Evolutionary conservation across 1,140 invertebrate species (phyloP), one percentile per base, ranked within the genome.

Genomic region (Drosophila mauritiana): DNA sequence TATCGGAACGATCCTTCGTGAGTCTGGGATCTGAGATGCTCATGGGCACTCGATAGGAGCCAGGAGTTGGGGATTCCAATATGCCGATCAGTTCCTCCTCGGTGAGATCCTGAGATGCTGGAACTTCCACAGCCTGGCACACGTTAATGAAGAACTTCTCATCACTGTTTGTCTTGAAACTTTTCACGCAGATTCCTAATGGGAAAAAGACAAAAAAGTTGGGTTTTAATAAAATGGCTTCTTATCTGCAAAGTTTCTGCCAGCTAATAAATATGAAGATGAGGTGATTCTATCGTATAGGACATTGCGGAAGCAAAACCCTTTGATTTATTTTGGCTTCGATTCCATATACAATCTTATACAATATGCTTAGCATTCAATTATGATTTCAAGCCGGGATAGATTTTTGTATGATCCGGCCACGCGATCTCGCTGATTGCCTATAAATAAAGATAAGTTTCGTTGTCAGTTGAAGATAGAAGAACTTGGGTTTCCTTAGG

Each of bases 101-200:
- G 4, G 94, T 94, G 39, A 98, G 95, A 77, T 98, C 96, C 85
- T 95, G 94, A 3, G 97, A 97, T 55, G 95, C 92, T 36, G 96
- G 97, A 63, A 98, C 96, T 51, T 95, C 94, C 70, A 95, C 94
- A 0, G 96, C 95, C 48, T 95, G 94, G 80, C 97, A 97, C 27
- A 98, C 93, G 92, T 97, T 97, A 2, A 97, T 93, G 86, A 97
- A 97, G 20, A 96, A 92, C 92, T 97, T 97, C 51, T 95, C 94
- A 59, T 94, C 94, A 37, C 93, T 94, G 20, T 94, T 94, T 10
- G 94, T 93, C 90, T 95, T 95, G 55, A 94, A 94, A 20, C 95
- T 95, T 93, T 98, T 98, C 0, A 98, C 93, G 89, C 97, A 98
- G 78, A 97, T 94, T 51, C 97, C 97, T 98, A 48, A 12, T 8